phyloP scores from a whole-genome alignment of 2,113 vertebrate genomes.

The Psephotus haematonotus region DNA sequence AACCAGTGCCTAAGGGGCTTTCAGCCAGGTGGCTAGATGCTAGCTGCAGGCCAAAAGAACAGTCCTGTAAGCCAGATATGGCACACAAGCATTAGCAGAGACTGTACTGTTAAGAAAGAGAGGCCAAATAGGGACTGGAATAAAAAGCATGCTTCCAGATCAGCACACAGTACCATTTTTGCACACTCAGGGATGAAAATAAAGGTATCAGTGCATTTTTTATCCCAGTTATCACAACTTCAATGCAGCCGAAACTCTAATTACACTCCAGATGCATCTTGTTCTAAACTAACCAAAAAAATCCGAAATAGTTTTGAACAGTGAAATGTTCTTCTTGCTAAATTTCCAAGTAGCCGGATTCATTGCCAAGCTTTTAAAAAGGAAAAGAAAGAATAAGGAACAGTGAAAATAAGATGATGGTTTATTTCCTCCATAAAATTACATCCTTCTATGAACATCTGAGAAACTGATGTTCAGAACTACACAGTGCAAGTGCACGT shows the following conservation, averaged over 20 bases:
- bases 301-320: background rate
- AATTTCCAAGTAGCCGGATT: background rate
- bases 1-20: background rate
- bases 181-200: background rate
- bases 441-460: background rate
- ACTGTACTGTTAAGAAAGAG: background rate
- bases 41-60: background rate
- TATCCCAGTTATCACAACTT: background rate
- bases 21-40: background rate
- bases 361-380: background rate
- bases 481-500: background rate
- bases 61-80: background rate
- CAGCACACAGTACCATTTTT: background rate
- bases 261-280: background rate
- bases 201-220: background rate
- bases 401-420: background rate
- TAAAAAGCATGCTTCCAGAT: background rate
- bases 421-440: background rate
- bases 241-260: background rate
- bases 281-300: background rate
- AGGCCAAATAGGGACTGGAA: background rate
- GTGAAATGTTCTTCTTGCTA: background rate
- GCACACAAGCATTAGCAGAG: background rate
- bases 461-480: background rate
- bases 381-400: background rate